Evolutionary conservation across 2,113 vertebrate genomes (phyloP).

Genomic region (Melospiza georgiana): DNA sequence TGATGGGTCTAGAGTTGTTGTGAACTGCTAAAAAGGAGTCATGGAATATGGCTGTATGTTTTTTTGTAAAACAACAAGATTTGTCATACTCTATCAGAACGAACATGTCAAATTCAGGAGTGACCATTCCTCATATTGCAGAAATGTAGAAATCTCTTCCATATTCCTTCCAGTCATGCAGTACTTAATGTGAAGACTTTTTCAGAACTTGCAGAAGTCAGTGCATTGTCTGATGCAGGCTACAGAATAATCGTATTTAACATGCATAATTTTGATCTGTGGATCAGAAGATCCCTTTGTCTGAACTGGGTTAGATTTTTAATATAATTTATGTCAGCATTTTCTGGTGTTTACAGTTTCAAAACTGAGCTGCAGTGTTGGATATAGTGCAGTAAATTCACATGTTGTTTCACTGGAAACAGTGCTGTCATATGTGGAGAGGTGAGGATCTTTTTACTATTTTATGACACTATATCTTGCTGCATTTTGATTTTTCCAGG

Average conservation of each 20-base stretch:
- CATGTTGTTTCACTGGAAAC: not conserved
- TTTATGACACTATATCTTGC: not conserved
- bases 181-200: not conserved
- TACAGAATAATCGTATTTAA: not conserved
- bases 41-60: not conserved
- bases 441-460: not conserved
- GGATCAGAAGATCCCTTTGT: not conserved
- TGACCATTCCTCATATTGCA: not conserved
- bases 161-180: not conserved
- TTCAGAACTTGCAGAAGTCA: not conserved
- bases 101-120: not conserved
- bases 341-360: not conserved
- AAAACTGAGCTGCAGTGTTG: not conserved
- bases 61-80: not conserved
- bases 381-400: not conserved
- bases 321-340: not conserved
- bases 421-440: not conserved
- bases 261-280: not conserved
- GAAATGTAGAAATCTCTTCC: not conserved
- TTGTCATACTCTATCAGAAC: constrained; percentile 15
- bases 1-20: not conserved
- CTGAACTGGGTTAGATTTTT: not conserved
- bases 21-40: not conserved
- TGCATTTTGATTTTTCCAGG: not conserved
- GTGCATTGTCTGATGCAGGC: not conserved